phyloP scores from a whole-genome alignment of 1,140 invertebrate genomes.

The Acromyrmex echinatior region DNA sequence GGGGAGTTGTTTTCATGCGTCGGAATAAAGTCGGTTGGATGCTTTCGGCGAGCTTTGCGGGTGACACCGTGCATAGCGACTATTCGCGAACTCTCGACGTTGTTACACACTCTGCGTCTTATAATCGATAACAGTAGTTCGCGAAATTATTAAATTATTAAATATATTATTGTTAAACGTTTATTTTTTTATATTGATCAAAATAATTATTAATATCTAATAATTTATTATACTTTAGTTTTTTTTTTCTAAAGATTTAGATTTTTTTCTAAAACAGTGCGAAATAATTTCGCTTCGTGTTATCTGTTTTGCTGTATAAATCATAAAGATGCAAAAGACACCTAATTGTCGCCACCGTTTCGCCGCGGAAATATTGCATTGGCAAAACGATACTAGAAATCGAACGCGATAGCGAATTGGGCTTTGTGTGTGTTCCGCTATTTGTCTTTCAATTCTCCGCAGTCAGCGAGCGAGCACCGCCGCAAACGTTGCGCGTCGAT shows the following conservation, averaged over 20 bases:
- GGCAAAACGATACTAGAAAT: slow-evolving; percentile 33
- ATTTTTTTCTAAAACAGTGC: neutral
- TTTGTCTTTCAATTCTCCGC: slow-evolving; percentile 57
- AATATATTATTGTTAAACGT: neutral
- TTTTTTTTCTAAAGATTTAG: neutral
- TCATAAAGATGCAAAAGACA: neutral
- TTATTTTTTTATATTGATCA: neutral
- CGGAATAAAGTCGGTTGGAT: slow-evolving; percentile 64
- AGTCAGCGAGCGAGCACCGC: slow-evolving; percentile 13
- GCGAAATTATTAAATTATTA: slow-evolving; percentile 13
- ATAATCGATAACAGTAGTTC: slow-evolving; percentile 37
- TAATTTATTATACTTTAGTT: neutral
- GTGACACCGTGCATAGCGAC: slow-evolving; percentile 62
- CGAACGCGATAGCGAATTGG: slow-evolving; percentile 6
- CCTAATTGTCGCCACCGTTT: neutral
- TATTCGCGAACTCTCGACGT: slow-evolving; percentile 47
- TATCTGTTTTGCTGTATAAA: neutral
- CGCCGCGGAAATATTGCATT: neutral
- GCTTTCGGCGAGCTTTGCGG: slow-evolving; percentile 61
- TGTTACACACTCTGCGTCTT: slow-evolving; percentile 26
- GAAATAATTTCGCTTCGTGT: neutral
- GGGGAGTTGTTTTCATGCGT: slow-evolving; percentile 65
- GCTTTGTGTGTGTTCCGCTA: slow-evolving; percentile 19
- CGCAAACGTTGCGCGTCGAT: slow-evolving; percentile 20
- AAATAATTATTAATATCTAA: neutral